Evolutionary conservation across 53 echinoderm and acorn worm genomes (phyloP), one percentile per base, ranked within the genome.

Genomic region (Echinarachnius parma): DNA sequence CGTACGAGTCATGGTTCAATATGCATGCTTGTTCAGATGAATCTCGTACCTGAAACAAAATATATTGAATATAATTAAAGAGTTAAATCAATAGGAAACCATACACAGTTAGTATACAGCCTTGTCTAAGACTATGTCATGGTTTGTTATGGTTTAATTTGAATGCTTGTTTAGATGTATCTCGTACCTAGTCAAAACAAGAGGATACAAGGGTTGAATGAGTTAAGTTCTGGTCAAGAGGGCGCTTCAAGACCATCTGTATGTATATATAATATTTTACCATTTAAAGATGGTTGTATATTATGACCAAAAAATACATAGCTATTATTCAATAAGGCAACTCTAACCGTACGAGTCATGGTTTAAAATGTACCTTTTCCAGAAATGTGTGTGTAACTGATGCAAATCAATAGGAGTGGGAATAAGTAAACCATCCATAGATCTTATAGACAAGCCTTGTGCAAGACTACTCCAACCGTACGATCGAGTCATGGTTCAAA

Each of bases 331-430:
- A n/a, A n/a, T n/a, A n/a, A n/a, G 93, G 44, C 84, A 87, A 61
- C 90, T 81, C 96, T 91, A 96, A 3, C 90, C 96, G 16, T 96
- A 90, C 28, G 96, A 88, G 45, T 96, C 96, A 10, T 96, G 96
- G 49, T 96, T 96, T 0, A 96, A 71, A 21, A 96, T 85, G 49
- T 83, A 78, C 2, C 82, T 81, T 34, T 96, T 91, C 76, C 91
- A 91, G 1, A 75, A 80, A 1, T 90, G 85, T 46, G 90, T 91
- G 21, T 91, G 87, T 4, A 96, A 87, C 70, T 70, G 35, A 8
- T n/a, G 28, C 9, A 19, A 14, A 49, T 4, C 9, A 18, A 49
- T 9, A 14, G 18, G 18, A 4, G 19, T 10, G 18, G 18, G 7
- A 7, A 39, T 9, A 13, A 13, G 7, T 5, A 39, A 7, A 39